Conservation (phyloP, 53 echinoderm and acorn worm genomes). For the Mesocentrotus franciscanus region DNA sequence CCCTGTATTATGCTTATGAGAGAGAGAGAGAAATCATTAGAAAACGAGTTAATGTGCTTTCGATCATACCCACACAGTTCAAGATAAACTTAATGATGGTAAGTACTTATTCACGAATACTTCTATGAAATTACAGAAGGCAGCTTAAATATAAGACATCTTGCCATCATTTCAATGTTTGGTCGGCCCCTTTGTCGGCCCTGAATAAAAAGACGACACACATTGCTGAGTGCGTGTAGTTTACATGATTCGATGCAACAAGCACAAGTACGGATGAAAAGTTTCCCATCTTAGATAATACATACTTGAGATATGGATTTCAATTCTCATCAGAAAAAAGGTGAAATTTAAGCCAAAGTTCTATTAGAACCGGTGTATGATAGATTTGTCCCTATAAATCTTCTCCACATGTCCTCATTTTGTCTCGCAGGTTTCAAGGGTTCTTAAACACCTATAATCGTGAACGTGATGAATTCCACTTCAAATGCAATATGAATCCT, state of each 20-base stretch:
- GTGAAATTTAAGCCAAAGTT: constrained; percentile 6
- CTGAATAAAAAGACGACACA: neutral
- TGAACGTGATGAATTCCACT: neutral
- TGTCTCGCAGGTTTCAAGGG: neutral
- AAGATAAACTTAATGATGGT: too few species aligned
- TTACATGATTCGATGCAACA: neutral
- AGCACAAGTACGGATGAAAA: neutral
- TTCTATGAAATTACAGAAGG: neutral
- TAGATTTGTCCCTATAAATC: neutral
- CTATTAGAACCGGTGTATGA: neutral
- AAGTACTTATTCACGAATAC: neutral
- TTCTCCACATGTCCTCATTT: neutral
- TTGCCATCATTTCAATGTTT: neutral
- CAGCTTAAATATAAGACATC: neutral
- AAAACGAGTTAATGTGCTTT: too few species aligned
- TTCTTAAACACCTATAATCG: neutral
- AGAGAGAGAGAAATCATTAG: too few species aligned
- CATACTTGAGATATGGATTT: neutral
- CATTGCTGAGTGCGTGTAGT: neutral
- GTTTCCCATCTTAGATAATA: neutral
- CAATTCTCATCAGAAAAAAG: neutral
- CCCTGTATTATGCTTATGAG: too few species aligned
- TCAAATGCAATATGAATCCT: neutral
- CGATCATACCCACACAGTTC: too few species aligned
- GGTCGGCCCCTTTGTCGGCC: neutral